Percentiles rank a stretch among this genome's conserved stretches.
phyloP scores from a whole-genome alignment of 1,140 invertebrate genomes.

The Diorhabda elongata region DNA sequence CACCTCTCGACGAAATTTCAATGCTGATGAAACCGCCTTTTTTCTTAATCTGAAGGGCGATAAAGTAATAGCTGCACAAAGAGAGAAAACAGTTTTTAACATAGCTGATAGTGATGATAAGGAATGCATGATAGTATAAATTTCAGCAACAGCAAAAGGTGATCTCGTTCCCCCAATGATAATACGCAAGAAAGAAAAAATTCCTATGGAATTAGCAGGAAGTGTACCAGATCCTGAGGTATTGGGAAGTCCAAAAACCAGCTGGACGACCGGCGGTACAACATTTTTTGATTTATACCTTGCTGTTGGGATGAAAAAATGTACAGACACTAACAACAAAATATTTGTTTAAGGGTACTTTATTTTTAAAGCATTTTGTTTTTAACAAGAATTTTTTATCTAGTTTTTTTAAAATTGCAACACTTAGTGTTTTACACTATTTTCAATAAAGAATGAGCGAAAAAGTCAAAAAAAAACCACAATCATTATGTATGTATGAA shows the following conservation, averaged over 20 bases:
- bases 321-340: background rate
- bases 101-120: background rate
- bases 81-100: background rate
- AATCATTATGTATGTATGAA: no score
- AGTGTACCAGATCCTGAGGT: background rate
- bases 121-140: background rate
- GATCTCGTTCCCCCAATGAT: background rate
- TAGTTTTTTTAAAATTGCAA: no score
- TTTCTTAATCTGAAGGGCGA: background rate
- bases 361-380: no score
- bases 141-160: background rate
- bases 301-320: background rate
- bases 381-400: no score
- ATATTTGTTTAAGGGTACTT: no score
- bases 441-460: no score
- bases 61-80: background rate
- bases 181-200: background rate
- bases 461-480: no score
- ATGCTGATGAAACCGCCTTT: conserved; percentile 40
- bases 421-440: no score
- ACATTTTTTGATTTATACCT: conserved; percentile 42
- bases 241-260: conserved; percentile 35
- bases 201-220: background rate
- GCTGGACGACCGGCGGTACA: conserved; percentile 45
- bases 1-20: conserved; percentile 40